These are phyloP conservation scores for Myotis vivesi DNA, from an alignment of 2,797 vertebrate species.

Conservation along the genomic window DNA sequence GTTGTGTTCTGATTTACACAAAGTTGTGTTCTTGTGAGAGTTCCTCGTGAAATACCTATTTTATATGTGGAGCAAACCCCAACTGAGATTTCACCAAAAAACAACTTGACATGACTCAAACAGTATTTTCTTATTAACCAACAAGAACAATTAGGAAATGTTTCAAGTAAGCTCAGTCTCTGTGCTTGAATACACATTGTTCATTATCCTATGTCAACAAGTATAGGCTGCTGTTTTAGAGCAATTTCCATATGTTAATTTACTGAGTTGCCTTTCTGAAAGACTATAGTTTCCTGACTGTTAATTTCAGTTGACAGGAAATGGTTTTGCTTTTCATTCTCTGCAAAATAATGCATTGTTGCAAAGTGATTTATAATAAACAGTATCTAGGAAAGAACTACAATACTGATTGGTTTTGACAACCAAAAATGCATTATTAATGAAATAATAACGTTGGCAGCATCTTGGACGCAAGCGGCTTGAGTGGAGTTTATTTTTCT, in stretches of 20 bases:
- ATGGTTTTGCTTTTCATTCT: slow-evolving; percentile 80
- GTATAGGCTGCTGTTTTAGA: slow-evolving; percentile 70
- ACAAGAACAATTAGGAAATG: slow-evolving; percentile 77
- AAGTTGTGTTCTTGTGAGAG: slow-evolving; percentile 52
- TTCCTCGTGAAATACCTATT: slow-evolving; percentile 52
- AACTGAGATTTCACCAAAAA: not conserved
- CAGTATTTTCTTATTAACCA: slow-evolving; percentile 78
- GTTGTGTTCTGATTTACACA: slow-evolving; percentile 57
- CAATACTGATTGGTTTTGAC: slow-evolving; percentile 84
- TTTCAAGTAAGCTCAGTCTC: slow-evolving; percentile 79
- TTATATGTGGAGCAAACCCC: slow-evolving; percentile 53
- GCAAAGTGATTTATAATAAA: slow-evolving; percentile 85
- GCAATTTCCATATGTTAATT: slow-evolving; percentile 81
- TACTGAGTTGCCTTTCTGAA: slow-evolving; percentile 74
- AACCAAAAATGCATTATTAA: slow-evolving; percentile 87
- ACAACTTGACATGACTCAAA: slow-evolving; percentile 64
- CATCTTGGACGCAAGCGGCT: slow-evolving; percentile 80
- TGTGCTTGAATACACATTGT: slow-evolving; percentile 70
- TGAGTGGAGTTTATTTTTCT: slow-evolving; percentile 78
- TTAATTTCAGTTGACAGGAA: slow-evolving; percentile 82
- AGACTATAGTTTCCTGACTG: slow-evolving; percentile 71
- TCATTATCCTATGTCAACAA: slow-evolving; percentile 79
- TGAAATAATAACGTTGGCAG: slow-evolving; percentile 83
- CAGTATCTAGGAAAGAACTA: slow-evolving; percentile 77
- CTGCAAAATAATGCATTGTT: slow-evolving; percentile 83